Percentiles rank a stretch among this genome's conserved stretches.
Evolutionary conservation across 2,888 invertebrate species (phyloP).

Genomic region (Orthonevra nobilis): DNA sequence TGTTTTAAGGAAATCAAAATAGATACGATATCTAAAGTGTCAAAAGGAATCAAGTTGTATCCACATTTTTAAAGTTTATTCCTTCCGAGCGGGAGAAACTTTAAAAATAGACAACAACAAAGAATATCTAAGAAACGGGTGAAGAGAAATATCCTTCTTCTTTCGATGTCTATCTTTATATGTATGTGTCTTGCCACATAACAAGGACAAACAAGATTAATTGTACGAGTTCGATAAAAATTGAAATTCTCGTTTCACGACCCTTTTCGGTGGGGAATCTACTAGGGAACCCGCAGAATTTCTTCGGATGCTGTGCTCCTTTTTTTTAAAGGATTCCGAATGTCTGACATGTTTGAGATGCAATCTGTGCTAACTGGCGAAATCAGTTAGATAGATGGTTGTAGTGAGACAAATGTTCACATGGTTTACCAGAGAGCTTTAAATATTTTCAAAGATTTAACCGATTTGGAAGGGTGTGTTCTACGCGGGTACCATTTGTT

Average conservation of each 20-base stretch:
- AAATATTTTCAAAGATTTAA: no score
- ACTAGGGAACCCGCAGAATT: slow-evolving; percentile 9
- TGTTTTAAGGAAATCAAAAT: slow-evolving; percentile 48
- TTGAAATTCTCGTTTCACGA: slow-evolving; percentile 54
- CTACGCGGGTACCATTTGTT: no score
- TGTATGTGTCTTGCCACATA: slow-evolving; percentile 33
- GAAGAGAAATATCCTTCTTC: slow-evolving; percentile 51
- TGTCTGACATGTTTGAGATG: slow-evolving; percentile 46
- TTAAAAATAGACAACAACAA: background rate
- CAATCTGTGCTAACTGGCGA: slow-evolving; percentile 38
- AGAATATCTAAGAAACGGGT: no score
- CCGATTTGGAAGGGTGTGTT: no score
- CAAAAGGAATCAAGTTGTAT: slow-evolving; percentile 49
- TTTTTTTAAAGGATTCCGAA: slow-evolving; percentile 4
- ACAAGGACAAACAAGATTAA: slow-evolving; percentile 63
- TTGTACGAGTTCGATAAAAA: slow-evolving; percentile 58
- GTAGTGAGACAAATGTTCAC: no score
- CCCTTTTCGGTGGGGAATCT: slow-evolving; percentile 3
- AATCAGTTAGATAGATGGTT: no score
- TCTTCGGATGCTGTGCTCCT: slow-evolving; percentile 4
- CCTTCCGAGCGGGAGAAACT: background rate
- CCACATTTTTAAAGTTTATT: slow-evolving; percentile 4
- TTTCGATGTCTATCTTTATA: slow-evolving; percentile 48
- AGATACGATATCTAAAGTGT: slow-evolving; percentile 50
- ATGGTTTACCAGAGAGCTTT: no score